These are phyloP conservation scores for Albula goreensis DNA, from an alignment of 2,113 vertebrate genomes.

Conservation along the genomic window DNA sequence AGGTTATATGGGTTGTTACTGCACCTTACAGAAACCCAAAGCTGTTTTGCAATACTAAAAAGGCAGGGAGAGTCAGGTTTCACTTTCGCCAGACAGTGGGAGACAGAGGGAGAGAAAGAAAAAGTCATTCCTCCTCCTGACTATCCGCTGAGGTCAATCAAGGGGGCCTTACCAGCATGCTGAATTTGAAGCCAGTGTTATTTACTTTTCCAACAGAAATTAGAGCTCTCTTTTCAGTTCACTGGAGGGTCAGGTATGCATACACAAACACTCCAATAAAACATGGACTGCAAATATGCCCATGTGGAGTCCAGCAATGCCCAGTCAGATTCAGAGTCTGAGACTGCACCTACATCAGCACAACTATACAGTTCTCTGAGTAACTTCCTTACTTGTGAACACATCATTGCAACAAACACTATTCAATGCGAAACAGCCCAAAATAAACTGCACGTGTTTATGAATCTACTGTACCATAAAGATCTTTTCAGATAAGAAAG, in stretches of 20 bases:
- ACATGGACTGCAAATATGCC: not conserved
- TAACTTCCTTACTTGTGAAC: not conserved
- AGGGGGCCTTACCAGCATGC: not conserved
- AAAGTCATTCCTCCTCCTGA: not conserved
- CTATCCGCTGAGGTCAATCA: not conserved
- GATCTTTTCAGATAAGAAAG: not conserved
- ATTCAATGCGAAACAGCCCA: not conserved
- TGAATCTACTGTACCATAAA: not conserved
- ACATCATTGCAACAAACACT: not conserved
- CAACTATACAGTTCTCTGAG: not conserved
- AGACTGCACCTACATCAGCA: not conserved
- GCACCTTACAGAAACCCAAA: not conserved
- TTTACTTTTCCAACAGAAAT: not conserved
- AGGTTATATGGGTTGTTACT: not conserved
- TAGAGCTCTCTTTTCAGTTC: not conserved
- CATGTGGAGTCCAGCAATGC: not conserved
- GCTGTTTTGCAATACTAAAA: not conserved
- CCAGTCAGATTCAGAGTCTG: not conserved
- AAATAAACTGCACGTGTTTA: not conserved
- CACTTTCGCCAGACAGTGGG: not conserved
- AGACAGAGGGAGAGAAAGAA: not conserved
- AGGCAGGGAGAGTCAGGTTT: slow-evolving; percentile 14
- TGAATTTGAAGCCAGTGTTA: not conserved
- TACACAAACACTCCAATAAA: not conserved
- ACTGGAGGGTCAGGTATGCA: not conserved